Evolutionary conservation across 2,888 invertebrate genomes (phyloP).

Genomic region (Amblyteles armatorius): DNA sequence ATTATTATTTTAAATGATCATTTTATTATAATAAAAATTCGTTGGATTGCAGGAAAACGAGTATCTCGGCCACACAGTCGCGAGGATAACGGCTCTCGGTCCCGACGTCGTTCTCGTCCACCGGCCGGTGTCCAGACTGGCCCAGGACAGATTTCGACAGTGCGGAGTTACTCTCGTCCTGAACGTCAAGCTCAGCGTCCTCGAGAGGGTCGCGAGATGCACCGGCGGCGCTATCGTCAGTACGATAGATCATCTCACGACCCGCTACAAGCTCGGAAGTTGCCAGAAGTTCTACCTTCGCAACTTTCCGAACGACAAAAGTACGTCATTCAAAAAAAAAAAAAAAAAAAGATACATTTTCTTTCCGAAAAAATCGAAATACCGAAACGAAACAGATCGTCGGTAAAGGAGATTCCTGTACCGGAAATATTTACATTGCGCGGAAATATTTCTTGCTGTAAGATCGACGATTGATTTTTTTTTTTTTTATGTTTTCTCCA

Average conservation of each 20-base stretch:
- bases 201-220: conserved; percentile 92
- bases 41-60: conserved; percentile 89
- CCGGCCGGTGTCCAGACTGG: conserved; percentile 93
- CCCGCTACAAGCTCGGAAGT: conserved; percentile 92
- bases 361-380: too few relatives aligned
- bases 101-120: conserved; percentile 96
- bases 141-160: conserved; percentile 93
- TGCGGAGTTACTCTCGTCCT: conserved; percentile 94
- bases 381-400: neutral
- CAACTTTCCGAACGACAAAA: conserved; percentile 85
- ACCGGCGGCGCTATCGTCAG: conserved; percentile 94
- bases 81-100: conserved; percentile 92
- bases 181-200: conserved; percentile 93
- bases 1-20: neutral
- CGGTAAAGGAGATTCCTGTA: neutral
- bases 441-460: too few relatives aligned
- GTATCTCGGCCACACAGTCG: conserved; percentile 93
- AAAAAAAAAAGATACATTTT: too few relatives aligned
- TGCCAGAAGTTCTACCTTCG: conserved; percentile 93
- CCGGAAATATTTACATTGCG: too few relatives aligned
- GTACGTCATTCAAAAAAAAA: conserved; percentile 76
- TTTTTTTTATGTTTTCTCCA: conserved; percentile 80
- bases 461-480: neutral
- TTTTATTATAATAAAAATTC: neutral
- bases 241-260: conserved; percentile 93